Base-by-base conservation (phyloP, 2,113 vertebrate species). In the Callospermophilus lateralis region DNA sequence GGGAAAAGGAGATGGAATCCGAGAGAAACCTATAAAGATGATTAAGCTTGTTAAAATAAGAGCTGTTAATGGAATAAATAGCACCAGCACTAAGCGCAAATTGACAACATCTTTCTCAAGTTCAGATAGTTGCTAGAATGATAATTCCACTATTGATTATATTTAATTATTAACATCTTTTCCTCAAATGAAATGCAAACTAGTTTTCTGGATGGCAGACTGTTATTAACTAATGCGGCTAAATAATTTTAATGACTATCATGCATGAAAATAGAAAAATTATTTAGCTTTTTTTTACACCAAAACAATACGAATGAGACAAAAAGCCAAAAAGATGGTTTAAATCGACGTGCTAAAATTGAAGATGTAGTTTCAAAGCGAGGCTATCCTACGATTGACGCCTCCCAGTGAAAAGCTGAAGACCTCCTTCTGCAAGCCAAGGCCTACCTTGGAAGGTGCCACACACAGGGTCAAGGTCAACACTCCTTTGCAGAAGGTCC, bases 111-210 rank as follows among this genome's bases (percentile, higher is more conserved):
- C 86, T 70, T 91, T 77, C 90, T 89, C 90, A 90, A 2, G 76
- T 92, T 70, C 55, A 30, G 86, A 68, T 20, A 78, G 0, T 4
- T n/a, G 73, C 93, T 80, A 45, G 89, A 93, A 96, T 80, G 88
- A 51, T 28, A 37, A 97, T 34, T 78, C 94, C 70, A 20, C 2
- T 83, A 93, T 74, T 89, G 93, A 97, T 96, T 93, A 87, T 55
- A 34, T 89, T 94, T 97, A 77, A 97, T 96, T 91, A 97, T 97
- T 92, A 96, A 97, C 89, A 83, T 95, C 83, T 1, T 86, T 77
- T 0, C 45, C 95, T 61, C 85, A 96, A 97, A 88, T 89, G 96
- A 96, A 97, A 94, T 93, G 78, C 94, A 92, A 84, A 15, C 5
- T 39, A 13, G 94, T 51, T 85, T 93, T 96, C 95, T 53, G 95